Evolutionary conservation across 2,888 invertebrate genomes (phyloP).

Genomic region (Alitta virens): DNA sequence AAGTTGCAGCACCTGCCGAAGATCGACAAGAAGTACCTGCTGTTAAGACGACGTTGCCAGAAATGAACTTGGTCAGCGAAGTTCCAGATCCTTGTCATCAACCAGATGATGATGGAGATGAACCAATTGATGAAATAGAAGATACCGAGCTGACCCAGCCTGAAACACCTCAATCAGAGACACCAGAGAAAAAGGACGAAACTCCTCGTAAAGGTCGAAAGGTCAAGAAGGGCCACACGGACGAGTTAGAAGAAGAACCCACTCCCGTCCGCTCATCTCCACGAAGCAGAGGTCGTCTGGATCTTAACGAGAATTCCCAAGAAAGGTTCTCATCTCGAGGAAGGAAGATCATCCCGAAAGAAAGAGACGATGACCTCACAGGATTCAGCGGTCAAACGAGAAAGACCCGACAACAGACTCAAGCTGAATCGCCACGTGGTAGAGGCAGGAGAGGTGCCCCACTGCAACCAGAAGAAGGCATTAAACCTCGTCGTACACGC

Average conservation of each 20-base stretch:
- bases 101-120: no score
- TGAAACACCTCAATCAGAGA: no score
- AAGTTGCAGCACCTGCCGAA: no score
- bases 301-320: neutral
- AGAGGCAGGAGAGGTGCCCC: constrained; percentile 3
- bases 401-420: constrained; percentile 4
- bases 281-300: neutral
- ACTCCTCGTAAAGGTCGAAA: no score
- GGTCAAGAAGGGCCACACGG: no score
- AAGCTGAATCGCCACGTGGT: neutral
- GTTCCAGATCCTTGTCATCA: no score
- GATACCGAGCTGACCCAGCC: no score
- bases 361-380: constrained; percentile 22
- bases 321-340: constrained; percentile 25
- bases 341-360: constrained; percentile 27
- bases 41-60: no score
- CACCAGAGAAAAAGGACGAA: no score
- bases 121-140: no score
- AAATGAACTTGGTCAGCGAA: no score
- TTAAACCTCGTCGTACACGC: neutral
- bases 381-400: neutral
- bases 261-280: neutral
- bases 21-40: no score
- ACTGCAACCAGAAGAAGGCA: neutral
- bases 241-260: neutral